A percentile compares a stretch with the other conserved stretches of the same genome.
These are phyloP conservation scores for Ophion ventricosus DNA, from an alignment of 2,888 invertebrate species.

Conservation along the genomic window DNA sequence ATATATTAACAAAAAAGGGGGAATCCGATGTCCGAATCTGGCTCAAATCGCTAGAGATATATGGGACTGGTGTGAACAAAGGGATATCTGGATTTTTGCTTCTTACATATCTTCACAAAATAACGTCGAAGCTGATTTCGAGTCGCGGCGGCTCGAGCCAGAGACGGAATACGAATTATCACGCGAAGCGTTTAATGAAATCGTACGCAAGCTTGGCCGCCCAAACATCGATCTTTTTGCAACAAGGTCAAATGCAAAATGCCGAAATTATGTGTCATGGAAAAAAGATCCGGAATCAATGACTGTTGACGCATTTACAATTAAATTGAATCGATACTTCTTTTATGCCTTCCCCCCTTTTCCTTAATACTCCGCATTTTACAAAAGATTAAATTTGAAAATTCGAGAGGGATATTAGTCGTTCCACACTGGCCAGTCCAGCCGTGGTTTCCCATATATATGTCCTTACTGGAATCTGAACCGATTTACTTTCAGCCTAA, in stretches of 20 bases:
- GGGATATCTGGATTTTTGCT: too few relatives aligned
- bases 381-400: too few relatives aligned
- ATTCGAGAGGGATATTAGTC: neutral
- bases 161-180: conserved; percentile 22
- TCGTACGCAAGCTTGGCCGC: neutral
- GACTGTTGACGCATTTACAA: conserved; percentile 2
- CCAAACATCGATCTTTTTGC: conserved; percentile 12
- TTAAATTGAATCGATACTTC: conserved; percentile 1
- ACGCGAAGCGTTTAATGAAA: neutral
- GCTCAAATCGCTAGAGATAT: conserved; percentile 1
- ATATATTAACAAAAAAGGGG: too few relatives aligned
- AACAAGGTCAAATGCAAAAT: conserved; percentile 15
- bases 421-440: neutral
- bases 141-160: conserved; percentile 3
- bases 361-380: neutral
- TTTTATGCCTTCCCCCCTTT: conserved; percentile 18
- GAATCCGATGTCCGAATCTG: too few relatives aligned
- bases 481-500: neutral
- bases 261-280: neutral
- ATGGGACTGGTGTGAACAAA: conserved; percentile 23
- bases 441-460: conserved; percentile 12
- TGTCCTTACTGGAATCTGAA: neutral
- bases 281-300: conserved; percentile 3
- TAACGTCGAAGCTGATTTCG: neutral
- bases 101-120: too few relatives aligned